Conservation (phyloP, 2,888 invertebrate genomes). For the Tipula lateralis region DNA sequence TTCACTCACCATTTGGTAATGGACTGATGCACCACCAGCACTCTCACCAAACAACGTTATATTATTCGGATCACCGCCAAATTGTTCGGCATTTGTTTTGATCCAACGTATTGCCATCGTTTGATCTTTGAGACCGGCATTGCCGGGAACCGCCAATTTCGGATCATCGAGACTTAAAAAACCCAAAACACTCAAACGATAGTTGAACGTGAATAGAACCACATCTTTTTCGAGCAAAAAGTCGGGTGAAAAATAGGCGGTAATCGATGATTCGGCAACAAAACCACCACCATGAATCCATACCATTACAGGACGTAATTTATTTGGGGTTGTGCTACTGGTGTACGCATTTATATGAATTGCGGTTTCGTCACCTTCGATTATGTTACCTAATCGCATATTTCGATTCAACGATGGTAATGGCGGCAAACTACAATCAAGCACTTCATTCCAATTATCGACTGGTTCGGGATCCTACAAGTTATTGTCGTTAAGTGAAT, state of each 20-base stretch:
- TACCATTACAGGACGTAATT: conserved; percentile 48
- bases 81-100: not conserved
- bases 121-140: conserved; percentile 38
- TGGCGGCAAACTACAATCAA: conserved; percentile 42
- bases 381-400: conserved; percentile 37
- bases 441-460: conserved; percentile 47
- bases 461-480: conserved; percentile 49
- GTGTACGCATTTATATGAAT: conserved; percentile 49
- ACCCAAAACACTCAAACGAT: conserved; percentile 49
- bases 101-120: conserved; percentile 46
- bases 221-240: conserved; percentile 51
- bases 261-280: conserved; percentile 49
- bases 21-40: conserved; percentile 51
- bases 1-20: conserved; percentile 51
- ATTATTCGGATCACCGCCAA: conserved; percentile 30
- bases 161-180: conserved; percentile 44
- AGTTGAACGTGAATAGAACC: conserved; percentile 37
- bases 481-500: no score
- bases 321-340: conserved; percentile 36
- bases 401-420: not conserved
- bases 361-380: conserved; percentile 53
- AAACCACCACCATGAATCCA: conserved; percentile 54
- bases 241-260: conserved; percentile 49
- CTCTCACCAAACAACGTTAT: conserved; percentile 36
- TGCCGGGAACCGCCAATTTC: conserved; percentile 45